Base-by-base conservation (phyloP, 2,113 vertebrate species). In the Catharus minimus region DNA sequence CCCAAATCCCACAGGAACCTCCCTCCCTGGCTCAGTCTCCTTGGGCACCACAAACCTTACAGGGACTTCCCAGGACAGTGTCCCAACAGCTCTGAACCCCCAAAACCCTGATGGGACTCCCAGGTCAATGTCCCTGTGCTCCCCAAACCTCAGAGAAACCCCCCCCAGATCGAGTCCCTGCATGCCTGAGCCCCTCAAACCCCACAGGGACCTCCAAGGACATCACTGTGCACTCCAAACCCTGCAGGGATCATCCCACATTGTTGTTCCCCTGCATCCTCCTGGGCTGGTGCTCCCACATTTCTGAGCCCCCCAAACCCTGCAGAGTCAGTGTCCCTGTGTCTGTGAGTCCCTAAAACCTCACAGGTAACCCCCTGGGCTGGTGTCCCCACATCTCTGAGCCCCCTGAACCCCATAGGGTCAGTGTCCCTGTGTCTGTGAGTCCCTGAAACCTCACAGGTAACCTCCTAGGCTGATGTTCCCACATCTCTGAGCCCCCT, bases 381-480 rank as follows among this genome's bases (percentile, higher is more conserved):
- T 10, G 6, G 16, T 41, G 18, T 30, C 27, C 60, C 38, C 4
- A 21, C 27, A 30, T 30, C 19, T 7, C 27, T 39, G 58, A 38
- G 26, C 2, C 38, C 27, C 17, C 9, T 13, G 41, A 62, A 41
- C 38, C 27, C 18, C 9, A 5, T 8, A 14, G 38, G 6, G 10
- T 27, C 36, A 26, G n/a, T 33, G 8, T 23, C 56, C 36, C 16
- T 28, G 36, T 15, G 9, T 57, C n/a, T 7, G 6, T 33, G 55
- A 24, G 7, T 14, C 3, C 27, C 43, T 23, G 16, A 49, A 47
- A 47, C 17, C 44, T 15, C 12, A 10, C 16, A 14, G 23, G 8
- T 1, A 38, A 11, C 11, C 10, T 4, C 9, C 4, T 10, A 5
- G 32, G 43, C 3, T 27, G 12, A 10, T 39, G 11, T 61, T 11